phyloP scores from a whole-genome alignment of 2,113 vertebrate genomes.

The Indicator indicator region DNA sequence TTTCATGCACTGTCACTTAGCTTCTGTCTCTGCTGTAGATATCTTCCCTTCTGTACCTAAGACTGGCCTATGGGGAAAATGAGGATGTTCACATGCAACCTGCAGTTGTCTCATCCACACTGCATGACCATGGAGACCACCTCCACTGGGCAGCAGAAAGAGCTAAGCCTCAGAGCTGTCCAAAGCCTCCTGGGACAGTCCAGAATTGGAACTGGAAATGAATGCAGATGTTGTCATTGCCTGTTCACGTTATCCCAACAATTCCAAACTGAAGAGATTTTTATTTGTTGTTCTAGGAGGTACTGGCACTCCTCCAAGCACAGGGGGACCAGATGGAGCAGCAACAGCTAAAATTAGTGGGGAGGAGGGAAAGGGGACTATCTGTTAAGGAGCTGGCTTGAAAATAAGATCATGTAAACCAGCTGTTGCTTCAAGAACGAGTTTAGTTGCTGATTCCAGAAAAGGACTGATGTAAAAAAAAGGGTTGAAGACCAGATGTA shows the following conservation, averaged over 20 bases:
- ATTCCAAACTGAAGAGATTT: not conserved
- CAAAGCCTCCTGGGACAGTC: not conserved
- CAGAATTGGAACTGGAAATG: rapidly evolving
- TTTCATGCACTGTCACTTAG: not conserved
- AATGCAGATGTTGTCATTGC: not conserved
- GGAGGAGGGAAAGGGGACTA: not conserved
- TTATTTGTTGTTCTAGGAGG: not conserved
- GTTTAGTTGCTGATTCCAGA: not conserved
- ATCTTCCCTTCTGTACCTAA: not conserved
- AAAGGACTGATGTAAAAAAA: not conserved
- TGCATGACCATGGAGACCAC: not conserved
- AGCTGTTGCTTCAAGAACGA: not conserved
- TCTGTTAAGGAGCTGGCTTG: not conserved
- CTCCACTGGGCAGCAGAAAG: not conserved
- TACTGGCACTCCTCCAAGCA: constrained; percentile 19
- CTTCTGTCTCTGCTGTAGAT: not conserved
- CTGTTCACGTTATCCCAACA: not conserved
- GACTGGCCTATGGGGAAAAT: not conserved
- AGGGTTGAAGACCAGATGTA: not conserved
- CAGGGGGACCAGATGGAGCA: constrained; percentile 31
- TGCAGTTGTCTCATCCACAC: not conserved
- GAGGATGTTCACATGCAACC: not conserved
- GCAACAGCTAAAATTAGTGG: not conserved
- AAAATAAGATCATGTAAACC: constrained; percentile 17
- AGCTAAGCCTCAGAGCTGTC: not conserved